Conservation (phyloP, 23 tunicate species). For the Aplidium turbinatum region DNA sequence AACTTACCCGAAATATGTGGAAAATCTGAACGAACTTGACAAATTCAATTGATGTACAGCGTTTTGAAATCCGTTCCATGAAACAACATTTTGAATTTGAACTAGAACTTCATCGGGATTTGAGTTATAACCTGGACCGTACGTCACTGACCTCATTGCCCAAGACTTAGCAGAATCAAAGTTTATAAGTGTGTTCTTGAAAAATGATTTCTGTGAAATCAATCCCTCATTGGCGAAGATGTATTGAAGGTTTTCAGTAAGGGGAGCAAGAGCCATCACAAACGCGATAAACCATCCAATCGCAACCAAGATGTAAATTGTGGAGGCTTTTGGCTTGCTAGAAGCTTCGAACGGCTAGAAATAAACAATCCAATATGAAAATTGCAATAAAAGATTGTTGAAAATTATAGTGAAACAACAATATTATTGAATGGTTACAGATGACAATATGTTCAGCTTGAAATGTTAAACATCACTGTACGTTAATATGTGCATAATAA, state of each 20-base stretch:
- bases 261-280: constrained; percentile 3
- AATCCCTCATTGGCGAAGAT: not conserved
- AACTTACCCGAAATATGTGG: constrained; percentile 7
- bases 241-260: not conserved
- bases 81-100: not conserved
- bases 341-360: constrained; percentile 8
- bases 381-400: not conserved
- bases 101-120: not conserved
- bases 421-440: not conserved
- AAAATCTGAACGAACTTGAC: not conserved
- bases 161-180: not conserved
- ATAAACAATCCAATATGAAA: not conserved
- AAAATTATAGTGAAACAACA: not conserved
- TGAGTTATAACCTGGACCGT: not conserved
- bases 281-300: constrained; percentile 2
- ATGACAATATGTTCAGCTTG: not conserved
- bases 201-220: not conserved
- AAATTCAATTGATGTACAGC: not conserved
- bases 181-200: not conserved
- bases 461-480: not conserved
- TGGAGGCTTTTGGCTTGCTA: not conserved
- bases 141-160: not conserved
- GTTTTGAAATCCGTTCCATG: constrained; percentile 2
- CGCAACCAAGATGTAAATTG: not conserved
- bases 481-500: not conserved